Evolutionary conservation across 2,113 vertebrate genomes (phyloP).

Genomic region (Sylvilagus bachmani): DNA sequence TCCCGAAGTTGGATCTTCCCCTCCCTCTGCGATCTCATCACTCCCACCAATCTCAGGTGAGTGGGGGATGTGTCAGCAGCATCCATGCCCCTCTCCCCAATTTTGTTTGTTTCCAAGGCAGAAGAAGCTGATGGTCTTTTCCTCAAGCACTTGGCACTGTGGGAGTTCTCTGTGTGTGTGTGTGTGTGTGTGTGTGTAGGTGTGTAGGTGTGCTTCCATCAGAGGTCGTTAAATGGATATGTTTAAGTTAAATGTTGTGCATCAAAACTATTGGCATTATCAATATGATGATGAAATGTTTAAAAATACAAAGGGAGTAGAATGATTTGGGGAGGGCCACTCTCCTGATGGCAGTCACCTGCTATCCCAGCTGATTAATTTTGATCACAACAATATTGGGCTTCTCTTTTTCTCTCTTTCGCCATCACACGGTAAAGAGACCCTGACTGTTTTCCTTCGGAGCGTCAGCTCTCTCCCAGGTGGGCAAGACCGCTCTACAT

Average conservation of each 20-base stretch:
- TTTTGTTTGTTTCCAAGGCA: not conserved
- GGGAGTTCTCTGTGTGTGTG: not conserved
- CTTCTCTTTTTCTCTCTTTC: constrained; percentile 39
- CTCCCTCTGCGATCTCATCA: constrained; percentile 52
- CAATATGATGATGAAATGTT: not conserved
- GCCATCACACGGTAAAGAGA: not conserved
- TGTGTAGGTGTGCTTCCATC: not conserved
- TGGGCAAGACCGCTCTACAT: not conserved
- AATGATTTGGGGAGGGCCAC: not conserved
- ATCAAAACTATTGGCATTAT: not conserved
- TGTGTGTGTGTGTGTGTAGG: not conserved
- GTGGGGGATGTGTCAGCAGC: not conserved
- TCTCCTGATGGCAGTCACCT: not conserved
- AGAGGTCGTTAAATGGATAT: constrained; percentile 12
- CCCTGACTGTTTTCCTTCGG: constrained; percentile 15
- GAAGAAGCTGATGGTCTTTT: not conserved
- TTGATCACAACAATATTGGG: not conserved
- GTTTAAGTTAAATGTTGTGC: not conserved
- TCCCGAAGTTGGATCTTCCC: constrained; percentile 83
- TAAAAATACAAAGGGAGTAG: constrained; percentile 6
- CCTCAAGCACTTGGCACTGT: not conserved
- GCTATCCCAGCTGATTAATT: constrained; percentile 9
- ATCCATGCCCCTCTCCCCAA: not conserved
- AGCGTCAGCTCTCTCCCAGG: constrained; percentile 7
- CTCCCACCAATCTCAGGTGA: constrained; percentile 69